These are phyloP conservation scores for Pungitius pungitius DNA, from an alignment of 2,113 vertebrate species.

Conservation along the genomic window DNA sequence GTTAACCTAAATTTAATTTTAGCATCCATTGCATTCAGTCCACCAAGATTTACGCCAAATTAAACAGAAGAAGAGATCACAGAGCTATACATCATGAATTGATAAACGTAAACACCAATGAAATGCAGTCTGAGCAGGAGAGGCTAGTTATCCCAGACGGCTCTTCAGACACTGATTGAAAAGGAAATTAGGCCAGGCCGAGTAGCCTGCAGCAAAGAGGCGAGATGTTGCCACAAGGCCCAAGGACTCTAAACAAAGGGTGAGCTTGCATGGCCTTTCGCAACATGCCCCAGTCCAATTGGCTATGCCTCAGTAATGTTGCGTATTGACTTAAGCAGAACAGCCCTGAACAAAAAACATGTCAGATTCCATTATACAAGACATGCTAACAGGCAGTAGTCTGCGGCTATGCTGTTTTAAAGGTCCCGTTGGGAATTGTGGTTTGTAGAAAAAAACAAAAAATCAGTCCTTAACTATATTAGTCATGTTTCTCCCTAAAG, in stretches of 20 bases:
- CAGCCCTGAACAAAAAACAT: conserved; percentile 68
- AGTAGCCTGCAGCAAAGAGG: conserved; percentile 65
- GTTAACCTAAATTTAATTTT: conserved; percentile 12
- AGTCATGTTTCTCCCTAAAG: conserved; percentile 49
- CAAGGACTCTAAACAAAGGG: conserved; percentile 73
- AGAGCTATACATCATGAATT: conserved; percentile 33
- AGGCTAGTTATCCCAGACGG: conserved; percentile 64
- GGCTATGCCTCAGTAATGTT: conserved; percentile 67
- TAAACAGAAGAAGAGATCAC: conserved; percentile 39
- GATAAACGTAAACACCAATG: conserved; percentile 45
- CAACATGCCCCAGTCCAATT: conserved; percentile 59
- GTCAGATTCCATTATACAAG: conserved; percentile 74
- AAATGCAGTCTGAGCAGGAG: conserved; percentile 41
- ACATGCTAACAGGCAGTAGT: conserved; percentile 46
- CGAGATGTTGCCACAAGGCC: conserved; percentile 69
- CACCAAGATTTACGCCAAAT: conserved; percentile 22
- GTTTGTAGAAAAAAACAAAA: conserved; percentile 32
- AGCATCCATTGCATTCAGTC: conserved; percentile 8
- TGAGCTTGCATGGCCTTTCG: conserved; percentile 59
- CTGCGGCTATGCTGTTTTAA: conserved; percentile 48
- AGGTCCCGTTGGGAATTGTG: conserved; percentile 37
- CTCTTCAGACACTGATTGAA: conserved; percentile 76
- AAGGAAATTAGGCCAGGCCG: conserved; percentile 77
- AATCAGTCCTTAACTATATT: conserved; percentile 39
- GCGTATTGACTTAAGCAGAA: conserved; percentile 71